Base-by-base conservation (phyloP, 1,140 invertebrate genomes). In the Branchinecta lindahli region DNA sequence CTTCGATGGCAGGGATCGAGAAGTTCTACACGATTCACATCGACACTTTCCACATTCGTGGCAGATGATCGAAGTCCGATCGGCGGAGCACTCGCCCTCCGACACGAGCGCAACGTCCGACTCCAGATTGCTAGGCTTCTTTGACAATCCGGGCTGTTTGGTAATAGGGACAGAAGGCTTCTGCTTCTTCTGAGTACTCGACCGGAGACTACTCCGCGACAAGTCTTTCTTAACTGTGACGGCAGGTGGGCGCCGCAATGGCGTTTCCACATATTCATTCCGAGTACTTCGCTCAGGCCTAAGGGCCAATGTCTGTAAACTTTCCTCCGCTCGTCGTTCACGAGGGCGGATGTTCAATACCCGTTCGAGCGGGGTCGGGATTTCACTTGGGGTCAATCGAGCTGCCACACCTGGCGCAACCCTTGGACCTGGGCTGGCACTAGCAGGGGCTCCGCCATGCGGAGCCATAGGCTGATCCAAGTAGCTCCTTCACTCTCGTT, bases 221-320 rank as follows among this genome's bases (percentile, higher is more conserved):
- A 20, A 71, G 70, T 84, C 82, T 76, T 84, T 84, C 69, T 81
- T 81, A 74, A 83, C 83, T 70, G 79, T 82, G 7, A 81, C 78
- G 75, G 72, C 45, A 61, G 18, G 12, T 15, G 52, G 52, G 12
- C 52, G 52, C 18, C 52, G 52, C 73, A 88, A 83, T 73, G 90
- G 89, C 71, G 88, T 88, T 76, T 92, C 90, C 77, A 91, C 88
- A 81, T 92, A 92, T 76, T 90, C 88, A 82, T 92, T 92, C 77
- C 84, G 84, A 75, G 85, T 82, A 33, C 33, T 33, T 73, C 89
- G 82, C 78, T 90, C 87, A 61, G 12, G 12, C 18, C 52, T 61
- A 15, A 61, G 52, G 18, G 52, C 52, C 6, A 61, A 61, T 15
- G 12, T 61, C 12, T 61, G 52, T 20, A 61, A 61, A 61, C 12